Percentiles rank a stretch among this genome's conserved stretches.
Evolutionary conservation across 1,140 invertebrate species (phyloP).

Genomic region (Tetramorium simillimum): DNA sequence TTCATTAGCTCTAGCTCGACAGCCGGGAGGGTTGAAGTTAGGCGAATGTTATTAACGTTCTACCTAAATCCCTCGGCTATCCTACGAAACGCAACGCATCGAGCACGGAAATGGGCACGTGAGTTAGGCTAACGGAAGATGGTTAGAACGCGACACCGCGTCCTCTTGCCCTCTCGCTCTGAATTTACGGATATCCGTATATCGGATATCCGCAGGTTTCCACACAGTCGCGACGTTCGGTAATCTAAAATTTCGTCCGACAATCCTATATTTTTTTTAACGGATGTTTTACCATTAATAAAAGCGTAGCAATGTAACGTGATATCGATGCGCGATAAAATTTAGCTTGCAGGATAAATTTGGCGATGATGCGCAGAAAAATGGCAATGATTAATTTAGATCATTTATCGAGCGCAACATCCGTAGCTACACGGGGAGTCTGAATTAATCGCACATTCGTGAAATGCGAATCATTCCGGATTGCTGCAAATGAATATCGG

Average conservation of each 20-base stretch:
- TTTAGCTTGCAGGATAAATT: not conserved
- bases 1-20: constrained; percentile 47
- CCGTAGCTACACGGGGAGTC: constrained; percentile 21
- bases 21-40: constrained; percentile 32
- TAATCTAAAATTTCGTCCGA: not conserved
- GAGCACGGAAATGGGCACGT: constrained; percentile 37
- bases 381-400: constrained; percentile 52
- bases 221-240: not conserved
- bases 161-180: not conserved
- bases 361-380: not conserved
- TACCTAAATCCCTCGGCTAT: constrained; percentile 49
- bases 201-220: constrained; percentile 30
- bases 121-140: constrained; percentile 25
- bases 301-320: not conserved
- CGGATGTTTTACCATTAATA: not conserved
- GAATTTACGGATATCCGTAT: constrained; percentile 30
- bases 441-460: constrained; percentile 51
- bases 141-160: not conserved
- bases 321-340: not conserved
- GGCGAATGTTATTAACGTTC: constrained; percentile 55
- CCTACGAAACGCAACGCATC: constrained; percentile 31
- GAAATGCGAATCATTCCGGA: constrained; percentile 61
- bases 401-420: constrained; percentile 17
- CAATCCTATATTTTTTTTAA: not conserved
- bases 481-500: constrained; percentile 62